A percentile compares a stretch with the other conserved stretches of the same genome.
Conservation (phyloP, 2,113 vertebrate genomes). For the Cacatua alba region DNA sequence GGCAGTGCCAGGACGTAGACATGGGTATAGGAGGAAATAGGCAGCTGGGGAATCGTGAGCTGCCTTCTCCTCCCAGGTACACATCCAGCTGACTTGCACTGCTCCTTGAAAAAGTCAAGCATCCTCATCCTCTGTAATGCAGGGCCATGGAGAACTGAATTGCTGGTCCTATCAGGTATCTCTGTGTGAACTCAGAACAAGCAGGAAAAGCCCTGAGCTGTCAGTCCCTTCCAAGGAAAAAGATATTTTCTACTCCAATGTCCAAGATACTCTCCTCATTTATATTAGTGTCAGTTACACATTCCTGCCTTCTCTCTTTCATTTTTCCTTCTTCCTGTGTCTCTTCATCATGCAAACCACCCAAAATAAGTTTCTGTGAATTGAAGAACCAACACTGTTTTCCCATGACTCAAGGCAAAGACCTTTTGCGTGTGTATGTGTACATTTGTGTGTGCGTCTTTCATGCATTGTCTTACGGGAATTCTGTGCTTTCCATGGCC, state of each 20-base stretch:
- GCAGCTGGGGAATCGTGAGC: neutral
- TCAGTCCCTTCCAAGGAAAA: neutral
- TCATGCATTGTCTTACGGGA: neutral
- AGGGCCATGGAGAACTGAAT: neutral
- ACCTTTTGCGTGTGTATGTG: neutral
- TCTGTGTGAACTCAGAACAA: neutral
- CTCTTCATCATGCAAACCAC: neutral
- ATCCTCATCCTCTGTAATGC: rapidly evolving
- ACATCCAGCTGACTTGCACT: neutral
- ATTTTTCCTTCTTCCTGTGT: neutral
- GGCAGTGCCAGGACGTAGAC: neutral
- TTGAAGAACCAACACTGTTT: neutral
- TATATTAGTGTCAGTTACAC: neutral
- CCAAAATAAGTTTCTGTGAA: neutral
- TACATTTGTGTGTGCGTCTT: rapidly evolving
- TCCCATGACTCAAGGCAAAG: neutral
- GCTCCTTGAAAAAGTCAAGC: neutral
- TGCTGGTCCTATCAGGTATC: neutral
- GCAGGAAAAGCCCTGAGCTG: neutral
- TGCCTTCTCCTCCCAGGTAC: neutral
- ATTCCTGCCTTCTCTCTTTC: neutral
- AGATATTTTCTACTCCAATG: neutral
- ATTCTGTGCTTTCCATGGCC: neutral
- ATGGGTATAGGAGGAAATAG: neutral
- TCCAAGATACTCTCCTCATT: neutral